Evolutionary conservation across 2,888 invertebrate species (phyloP).

Genomic region (Pachymerium ferrugineum): DNA sequence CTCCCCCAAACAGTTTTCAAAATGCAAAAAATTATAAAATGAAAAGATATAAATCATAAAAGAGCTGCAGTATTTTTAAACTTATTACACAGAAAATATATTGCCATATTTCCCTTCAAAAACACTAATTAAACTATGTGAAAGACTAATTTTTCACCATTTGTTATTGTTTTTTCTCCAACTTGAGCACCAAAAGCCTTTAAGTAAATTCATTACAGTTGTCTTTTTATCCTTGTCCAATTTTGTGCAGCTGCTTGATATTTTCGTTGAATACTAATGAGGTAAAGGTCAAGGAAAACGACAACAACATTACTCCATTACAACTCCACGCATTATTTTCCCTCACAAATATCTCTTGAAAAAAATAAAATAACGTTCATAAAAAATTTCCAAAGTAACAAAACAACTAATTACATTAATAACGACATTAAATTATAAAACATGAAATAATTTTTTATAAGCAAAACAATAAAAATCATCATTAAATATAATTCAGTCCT

Average conservation of each 20-base stretch:
- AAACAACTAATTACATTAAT: neutral
- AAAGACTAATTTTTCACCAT: neutral
- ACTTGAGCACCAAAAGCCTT: neutral
- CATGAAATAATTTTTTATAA: neutral
- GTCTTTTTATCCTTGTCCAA: constrained; percentile 4
- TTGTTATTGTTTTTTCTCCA: neutral
- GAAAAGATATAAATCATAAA: too few relatives aligned
- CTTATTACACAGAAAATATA: too few relatives aligned
- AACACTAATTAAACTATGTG: too few relatives aligned
- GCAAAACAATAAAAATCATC: neutral
- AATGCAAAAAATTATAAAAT: too few relatives aligned
- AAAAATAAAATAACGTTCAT: too few relatives aligned
- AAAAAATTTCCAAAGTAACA: too few relatives aligned
- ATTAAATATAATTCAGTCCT: neutral
- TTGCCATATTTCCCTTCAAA: too few relatives aligned
- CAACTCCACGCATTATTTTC: neutral
- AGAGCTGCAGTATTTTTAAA: too few relatives aligned
- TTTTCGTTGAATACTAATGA: constrained; percentile 2
- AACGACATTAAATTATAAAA: neutral
- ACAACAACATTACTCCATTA: neutral
- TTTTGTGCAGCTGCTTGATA: neutral
- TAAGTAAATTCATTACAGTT: neutral
- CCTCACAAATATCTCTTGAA: too few relatives aligned
- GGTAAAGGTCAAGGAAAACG: neutral
- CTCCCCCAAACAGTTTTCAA: too few relatives aligned